A percentile compares a stretch with the other conserved stretches of the same genome.
Evolutionary conservation across 1,140 invertebrate genomes (phyloP).

Genomic region (Meloidogyne exigua): DNA sequence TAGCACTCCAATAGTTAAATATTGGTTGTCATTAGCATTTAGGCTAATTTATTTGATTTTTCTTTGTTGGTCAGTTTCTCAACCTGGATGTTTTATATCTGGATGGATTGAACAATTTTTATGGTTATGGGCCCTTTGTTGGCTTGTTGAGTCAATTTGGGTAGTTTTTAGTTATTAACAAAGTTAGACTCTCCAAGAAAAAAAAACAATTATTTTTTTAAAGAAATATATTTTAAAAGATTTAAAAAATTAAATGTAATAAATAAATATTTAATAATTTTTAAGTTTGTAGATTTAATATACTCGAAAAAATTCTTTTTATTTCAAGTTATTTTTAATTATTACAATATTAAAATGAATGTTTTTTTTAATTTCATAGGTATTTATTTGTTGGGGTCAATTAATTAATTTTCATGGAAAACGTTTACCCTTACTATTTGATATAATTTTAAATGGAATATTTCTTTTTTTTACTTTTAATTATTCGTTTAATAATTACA

Average conservation of each 20-base stretch:
- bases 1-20: slow-evolving; percentile 59
- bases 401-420: slow-evolving; percentile 36
- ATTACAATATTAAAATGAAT: no score
- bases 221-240: no score
- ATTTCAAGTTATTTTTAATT: no score
- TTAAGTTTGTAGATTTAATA: no score
- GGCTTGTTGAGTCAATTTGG: slow-evolving; percentile 52
- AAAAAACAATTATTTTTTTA: no score
- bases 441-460: slow-evolving; percentile 9
- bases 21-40: slow-evolving; percentile 58
- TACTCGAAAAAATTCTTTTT: no score
- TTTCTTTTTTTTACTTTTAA: slow-evolving; percentile 27
- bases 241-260: no score
- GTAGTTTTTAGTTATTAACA: no score
- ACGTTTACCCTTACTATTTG: slow-evolving; percentile 11
- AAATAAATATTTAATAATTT: no score
- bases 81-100: slow-evolving; percentile 51
- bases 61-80: slow-evolving; percentile 49
- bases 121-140: slow-evolving; percentile 57
- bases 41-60: slow-evolving; percentile 51
- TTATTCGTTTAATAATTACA: slow-evolving; percentile 7
- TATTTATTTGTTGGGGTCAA: slow-evolving; percentile 23
- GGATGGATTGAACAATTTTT: slow-evolving; percentile 41
- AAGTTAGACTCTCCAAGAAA: no score
- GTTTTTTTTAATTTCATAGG: slow-evolving; percentile 26